Base-by-base conservation (phyloP, 2,888 invertebrate species). In the Diloba caeruleocephala region DNA sequence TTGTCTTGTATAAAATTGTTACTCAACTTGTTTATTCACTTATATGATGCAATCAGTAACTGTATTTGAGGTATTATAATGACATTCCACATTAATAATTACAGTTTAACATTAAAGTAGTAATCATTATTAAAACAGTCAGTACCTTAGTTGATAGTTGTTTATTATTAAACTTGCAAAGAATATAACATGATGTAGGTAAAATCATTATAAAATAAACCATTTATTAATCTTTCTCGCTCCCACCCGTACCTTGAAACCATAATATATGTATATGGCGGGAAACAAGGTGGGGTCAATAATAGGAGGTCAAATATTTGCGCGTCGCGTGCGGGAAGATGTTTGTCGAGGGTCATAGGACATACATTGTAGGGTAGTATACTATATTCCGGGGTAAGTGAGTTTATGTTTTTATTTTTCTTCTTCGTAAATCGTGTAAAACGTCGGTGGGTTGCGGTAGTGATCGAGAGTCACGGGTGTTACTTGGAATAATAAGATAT, bases 281-380 rank as follows among this genome's bases (percentile, higher is more conserved):
- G 62, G 74, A 74, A 75, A 76, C 76, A 78, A 88, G 88, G 89
- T 78, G 80, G 78, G 86, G 88, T 89, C 87, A 89, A 90, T 85
- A 89, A 85, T 85, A 80, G 79, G 69, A 79, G 85, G 82, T 82
- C 85, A 90, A 91, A 91, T 91, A 89, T 91, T 91, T 88, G 87
- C 80, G 57, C 70, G 65, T 53, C 61, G 68, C 79, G 81, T 81
- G 80, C 82, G 86, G 85, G 82, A 77, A 76, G 74, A 67, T 88
- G 87, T 89, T 88, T 87, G 81, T 60, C 50, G 60, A 62, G 49
- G 53, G 42, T 37, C 31, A 54, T 43, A 52, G 41, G 42, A 50
- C 28, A 51, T 49, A 59, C 71, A 58, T 21, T 21, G 21, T 2
- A 2, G 17, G 17, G 17, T 17, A 17, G 3, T 2, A 5, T 17